Base-by-base conservation (phyloP, 2,888 invertebrate species). In the Eurois occulta region DNA sequence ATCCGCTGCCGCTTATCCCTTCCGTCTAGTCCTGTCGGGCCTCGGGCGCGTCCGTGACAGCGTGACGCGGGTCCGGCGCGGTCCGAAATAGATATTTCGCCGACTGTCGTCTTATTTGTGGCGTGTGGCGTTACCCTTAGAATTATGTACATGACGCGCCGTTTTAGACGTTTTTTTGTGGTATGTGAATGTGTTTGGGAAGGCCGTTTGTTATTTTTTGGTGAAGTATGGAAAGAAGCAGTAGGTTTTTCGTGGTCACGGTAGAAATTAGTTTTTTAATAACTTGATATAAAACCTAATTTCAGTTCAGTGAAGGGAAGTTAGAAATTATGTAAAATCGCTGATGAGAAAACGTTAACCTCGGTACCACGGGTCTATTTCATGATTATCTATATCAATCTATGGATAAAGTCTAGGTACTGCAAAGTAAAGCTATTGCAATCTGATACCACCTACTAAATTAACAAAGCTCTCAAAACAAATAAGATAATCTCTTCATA, bases 1-100 rank as follows among this genome's bases (percentile, higher is more conserved):
- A 65, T 4, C 41, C 92, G 92, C 92, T 88, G 1, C 46, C 80
- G 88, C 92, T 88, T 81, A 72, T 94, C 32, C 2, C 81, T 85
- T 69, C 65, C 1, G 18, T 72, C 86, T 13, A 10, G 65, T 60
- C 78, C 66, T 64, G 77, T 69, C 79, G 87, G 87, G 87, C 91
- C 91, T 90, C 87, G 81, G 87, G 91, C 91, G 92, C 91, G 91
- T 86, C 90, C 90, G 92, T 95, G 96, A 94, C 96, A 96, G 93
- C 88, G 89, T 95, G 95, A 95, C 95, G 94, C 94, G 96, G 95
- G 96, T 95, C 95, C 96, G 88, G 94, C 88, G 87, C 91, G 91
- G 95, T 94, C 95, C 95, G 94, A 95, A 95, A 95, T 95, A 95
- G 95, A 95, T 95, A 95, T 95, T 95, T 95, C 92, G 93, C 92